phyloP scores from a whole-genome alignment of 2,888 invertebrate species.

The Tinea trinotella region DNA sequence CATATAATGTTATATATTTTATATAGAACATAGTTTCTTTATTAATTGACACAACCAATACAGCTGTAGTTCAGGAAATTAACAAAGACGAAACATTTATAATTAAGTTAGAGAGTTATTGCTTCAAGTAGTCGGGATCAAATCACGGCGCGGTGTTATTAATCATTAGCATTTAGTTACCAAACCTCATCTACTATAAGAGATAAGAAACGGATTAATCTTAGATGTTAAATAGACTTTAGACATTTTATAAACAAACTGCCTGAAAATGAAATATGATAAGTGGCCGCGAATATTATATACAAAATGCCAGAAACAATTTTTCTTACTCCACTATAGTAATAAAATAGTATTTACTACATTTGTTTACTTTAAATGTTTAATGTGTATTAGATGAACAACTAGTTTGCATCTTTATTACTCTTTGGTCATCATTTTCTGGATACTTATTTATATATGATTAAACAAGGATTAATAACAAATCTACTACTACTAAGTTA shows the following conservation, averaged over 20 bases:
- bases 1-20: no score
- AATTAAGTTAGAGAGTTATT: slow-evolving; percentile 10
- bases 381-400: slow-evolving; percentile 1
- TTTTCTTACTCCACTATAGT: background rate
- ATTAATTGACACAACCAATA: background rate
- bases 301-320: background rate
- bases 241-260: background rate
- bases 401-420: background rate
- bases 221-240: slow-evolving; percentile 8
- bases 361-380: background rate
- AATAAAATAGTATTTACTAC: slow-evolving; percentile 9
- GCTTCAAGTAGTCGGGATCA: background rate
- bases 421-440: no score
- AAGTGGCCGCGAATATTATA: background rate
- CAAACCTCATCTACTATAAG: background rate
- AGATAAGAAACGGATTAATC: background rate
- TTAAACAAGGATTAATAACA: no score
- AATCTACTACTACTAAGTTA: no score
- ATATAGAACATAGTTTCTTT: background rate
- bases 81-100: background rate
- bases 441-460: no score
- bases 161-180: background rate
- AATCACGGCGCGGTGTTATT: background rate
- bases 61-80: background rate
- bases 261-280: slow-evolving; percentile 1